Conservation (phyloP, 2,797 vertebrate genomes). For the Champsocephalus esox region DNA sequence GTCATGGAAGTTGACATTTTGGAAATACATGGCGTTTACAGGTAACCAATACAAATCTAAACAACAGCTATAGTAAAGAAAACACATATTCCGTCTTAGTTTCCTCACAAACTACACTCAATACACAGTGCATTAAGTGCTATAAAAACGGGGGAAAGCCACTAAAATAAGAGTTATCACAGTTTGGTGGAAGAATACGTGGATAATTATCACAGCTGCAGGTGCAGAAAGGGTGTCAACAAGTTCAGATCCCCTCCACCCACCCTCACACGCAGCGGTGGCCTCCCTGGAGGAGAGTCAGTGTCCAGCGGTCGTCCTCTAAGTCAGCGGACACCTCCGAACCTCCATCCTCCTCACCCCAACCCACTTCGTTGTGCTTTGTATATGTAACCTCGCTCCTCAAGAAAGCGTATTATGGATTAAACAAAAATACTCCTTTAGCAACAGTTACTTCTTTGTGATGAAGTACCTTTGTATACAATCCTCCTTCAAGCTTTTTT, state of each 20-base stretch:
- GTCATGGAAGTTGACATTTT: too few species aligned
- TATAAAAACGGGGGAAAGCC: neutral
- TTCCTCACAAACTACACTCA: neutral
- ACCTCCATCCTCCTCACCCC: constrained; percentile 22
- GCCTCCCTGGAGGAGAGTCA: constrained; percentile 71
- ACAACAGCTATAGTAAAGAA: neutral
- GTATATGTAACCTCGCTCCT: constrained; percentile 54
- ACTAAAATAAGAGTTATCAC: constrained; percentile 15
- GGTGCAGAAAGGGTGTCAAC: constrained; percentile 86
- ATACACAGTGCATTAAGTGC: neutral
- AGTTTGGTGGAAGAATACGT: constrained; percentile 77
- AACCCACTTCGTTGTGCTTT: constrained; percentile 22
- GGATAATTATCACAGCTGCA: constrained; percentile 87
- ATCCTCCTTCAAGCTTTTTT: constrained; percentile 30
- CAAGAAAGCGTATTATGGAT: constrained; percentile 18
- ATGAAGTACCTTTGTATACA: constrained; percentile 40
- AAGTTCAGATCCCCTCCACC: constrained; percentile 78
- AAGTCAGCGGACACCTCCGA: constrained; percentile 12
- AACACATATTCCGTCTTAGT: neutral
- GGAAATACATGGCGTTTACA: neutral
- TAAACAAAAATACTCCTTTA: constrained; percentile 26
- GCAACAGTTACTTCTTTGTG: constrained; percentile 31
- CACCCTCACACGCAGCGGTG: constrained; percentile 13
- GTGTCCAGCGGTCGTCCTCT: constrained; percentile 30
- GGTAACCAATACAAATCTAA: neutral